phyloP scores from a whole-genome alignment of 1,140 invertebrate species.

The Drosophila rufa region DNA sequence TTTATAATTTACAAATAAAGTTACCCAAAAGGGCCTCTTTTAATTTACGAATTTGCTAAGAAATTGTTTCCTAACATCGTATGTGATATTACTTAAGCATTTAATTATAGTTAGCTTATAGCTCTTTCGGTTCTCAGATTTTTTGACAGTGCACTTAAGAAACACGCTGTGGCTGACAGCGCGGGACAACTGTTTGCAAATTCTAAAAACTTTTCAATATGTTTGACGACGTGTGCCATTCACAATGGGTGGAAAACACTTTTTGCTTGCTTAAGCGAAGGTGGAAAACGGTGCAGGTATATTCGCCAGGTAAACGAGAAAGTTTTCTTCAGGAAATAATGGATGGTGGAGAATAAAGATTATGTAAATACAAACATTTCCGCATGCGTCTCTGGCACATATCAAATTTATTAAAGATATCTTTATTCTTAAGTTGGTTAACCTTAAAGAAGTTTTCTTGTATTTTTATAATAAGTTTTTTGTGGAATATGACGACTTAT shows the following conservation, averaged over 20 bases:
- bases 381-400: background rate
- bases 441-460: background rate
- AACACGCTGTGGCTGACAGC: constrained; percentile 62
- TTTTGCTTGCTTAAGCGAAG: constrained; percentile 40
- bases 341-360: constrained; percentile 18
- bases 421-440: background rate
- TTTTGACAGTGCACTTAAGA: constrained; percentile 4
- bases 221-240: constrained; percentile 61
- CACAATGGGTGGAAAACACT: constrained; percentile 52
- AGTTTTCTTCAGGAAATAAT: constrained; percentile 31
- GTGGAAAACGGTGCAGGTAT: constrained; percentile 24
- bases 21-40: too few species aligned
- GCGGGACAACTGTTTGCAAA: constrained; percentile 78
- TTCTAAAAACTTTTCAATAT: constrained; percentile 81
- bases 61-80: too few species aligned
- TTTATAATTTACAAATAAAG: too few species aligned
- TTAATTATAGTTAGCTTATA: too few species aligned
- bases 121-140: background rate
- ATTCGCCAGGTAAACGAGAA: constrained; percentile 21
- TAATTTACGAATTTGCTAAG: too few species aligned
- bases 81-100: too few species aligned
- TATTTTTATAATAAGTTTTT: background rate
- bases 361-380: constrained; percentile 14
- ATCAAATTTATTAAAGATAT: constrained; percentile 2
- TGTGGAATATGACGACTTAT: too few species aligned